These are phyloP conservation scores for Meloidogyne chitwoodi DNA, from an alignment of 1,140 invertebrate genomes.

Conservation along the genomic window DNA sequence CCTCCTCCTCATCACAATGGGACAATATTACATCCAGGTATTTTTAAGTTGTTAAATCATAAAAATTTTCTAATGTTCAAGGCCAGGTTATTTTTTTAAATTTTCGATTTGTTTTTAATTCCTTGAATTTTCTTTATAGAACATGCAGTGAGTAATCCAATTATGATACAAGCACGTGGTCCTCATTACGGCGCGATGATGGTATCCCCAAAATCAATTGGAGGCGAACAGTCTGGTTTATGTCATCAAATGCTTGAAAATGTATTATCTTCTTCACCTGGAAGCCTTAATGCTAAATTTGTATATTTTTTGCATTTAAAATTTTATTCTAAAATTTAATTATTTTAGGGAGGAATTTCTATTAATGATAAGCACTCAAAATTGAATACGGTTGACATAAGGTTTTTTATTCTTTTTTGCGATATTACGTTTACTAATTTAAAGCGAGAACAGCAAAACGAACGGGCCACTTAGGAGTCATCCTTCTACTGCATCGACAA, in stretches of 20 bases:
- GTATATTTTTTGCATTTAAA: constrained; percentile 37
- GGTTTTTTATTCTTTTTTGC: neutral
- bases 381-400: neutral
- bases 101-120: neutral
- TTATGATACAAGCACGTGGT: constrained; percentile 36
- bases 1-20: neutral
- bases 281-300: constrained; percentile 34
- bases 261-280: constrained; percentile 51
- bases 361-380: neutral
- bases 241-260: constrained; percentile 51
- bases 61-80: no score
- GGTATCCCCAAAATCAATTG: constrained; percentile 44
- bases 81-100: no score
- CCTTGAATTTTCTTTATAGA: constrained; percentile 39
- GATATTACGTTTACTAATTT: neutral
- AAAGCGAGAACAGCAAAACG: neutral
- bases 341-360: constrained; percentile 10
- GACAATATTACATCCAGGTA: neutral
- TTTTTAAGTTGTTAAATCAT: no score
- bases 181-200: constrained; percentile 20
- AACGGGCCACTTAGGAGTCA: constrained; percentile 9
- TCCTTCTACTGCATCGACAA: neutral
- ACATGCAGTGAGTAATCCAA: constrained; percentile 53
- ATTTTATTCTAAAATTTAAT: neutral
- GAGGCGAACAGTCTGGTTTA: constrained; percentile 42